Evolutionary conservation across 2,888 invertebrate genomes (phyloP).

Genomic region (Caenorhabditis uteleia): DNA sequence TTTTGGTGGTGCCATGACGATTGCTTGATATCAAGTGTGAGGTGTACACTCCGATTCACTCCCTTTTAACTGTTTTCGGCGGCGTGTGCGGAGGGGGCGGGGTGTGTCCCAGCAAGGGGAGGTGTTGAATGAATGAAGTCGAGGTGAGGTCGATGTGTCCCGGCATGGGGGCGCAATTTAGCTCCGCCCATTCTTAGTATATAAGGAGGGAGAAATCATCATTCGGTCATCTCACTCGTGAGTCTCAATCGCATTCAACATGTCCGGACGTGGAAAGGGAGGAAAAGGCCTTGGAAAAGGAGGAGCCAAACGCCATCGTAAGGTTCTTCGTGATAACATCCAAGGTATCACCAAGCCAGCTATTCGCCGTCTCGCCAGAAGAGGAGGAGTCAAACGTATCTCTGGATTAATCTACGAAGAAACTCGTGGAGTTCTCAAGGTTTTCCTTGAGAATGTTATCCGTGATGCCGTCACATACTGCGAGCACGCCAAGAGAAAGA

Average conservation of each 20-base stretch:
- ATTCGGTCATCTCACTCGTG: neutral
- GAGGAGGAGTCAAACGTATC: conserved; percentile 70
- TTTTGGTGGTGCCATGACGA: conserved; percentile 53
- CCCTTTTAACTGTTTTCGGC: no score
- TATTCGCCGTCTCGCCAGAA: conserved; percentile 72
- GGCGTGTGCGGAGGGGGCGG: no score
- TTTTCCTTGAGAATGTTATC: conserved; percentile 82
- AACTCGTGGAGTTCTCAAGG: conserved; percentile 59
- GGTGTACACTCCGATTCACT: no score
- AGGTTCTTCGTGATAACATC: conserved; percentile 76
- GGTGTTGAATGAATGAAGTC: no score
- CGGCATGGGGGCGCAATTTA: no score
- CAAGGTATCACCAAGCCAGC: conserved; percentile 74
- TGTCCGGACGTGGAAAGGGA: conserved; percentile 84
- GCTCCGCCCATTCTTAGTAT: no score
- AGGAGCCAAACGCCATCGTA: conserved; percentile 83
- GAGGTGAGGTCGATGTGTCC: no score
- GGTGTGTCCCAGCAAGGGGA: no score
- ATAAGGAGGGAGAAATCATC: no score
- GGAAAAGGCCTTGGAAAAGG: conserved; percentile 82
- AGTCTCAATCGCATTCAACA: conserved; percentile 1
- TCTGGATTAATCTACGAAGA: conserved; percentile 63
- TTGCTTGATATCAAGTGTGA: conserved; percentile 1
- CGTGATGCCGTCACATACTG: conserved; percentile 86
- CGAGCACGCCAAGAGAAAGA: conserved; percentile 86